Evolutionary conservation across 2,888 invertebrate genomes (phyloP).

Genomic region (Ramazzottius varieornatus): DNA sequence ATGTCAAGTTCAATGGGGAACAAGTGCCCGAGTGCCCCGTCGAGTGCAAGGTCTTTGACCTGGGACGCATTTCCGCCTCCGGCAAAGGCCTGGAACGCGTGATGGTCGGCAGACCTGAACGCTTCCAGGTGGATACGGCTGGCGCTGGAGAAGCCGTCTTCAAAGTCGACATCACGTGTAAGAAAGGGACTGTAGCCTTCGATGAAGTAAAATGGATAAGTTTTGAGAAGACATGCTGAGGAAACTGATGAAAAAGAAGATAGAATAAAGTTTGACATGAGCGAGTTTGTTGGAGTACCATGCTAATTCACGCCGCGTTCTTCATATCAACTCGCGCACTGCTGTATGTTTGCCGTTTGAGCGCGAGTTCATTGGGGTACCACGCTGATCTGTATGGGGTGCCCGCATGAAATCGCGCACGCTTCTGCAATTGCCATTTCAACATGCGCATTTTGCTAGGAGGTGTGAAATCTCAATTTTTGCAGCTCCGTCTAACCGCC

Average conservation of each 20-base stretch:
- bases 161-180: slow-evolving; percentile 22
- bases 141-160: slow-evolving; percentile 20
- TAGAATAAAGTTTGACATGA: not conserved
- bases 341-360: too few relatives aligned
- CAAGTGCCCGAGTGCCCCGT: slow-evolving; percentile 57
- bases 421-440: too few relatives aligned
- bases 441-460: too few relatives aligned
- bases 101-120: slow-evolving; percentile 32
- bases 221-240: too few relatives aligned
- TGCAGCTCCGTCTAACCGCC: slow-evolving; percentile 14
- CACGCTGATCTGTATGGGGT: too few relatives aligned
- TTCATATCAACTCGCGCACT: too few relatives aligned
- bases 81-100: slow-evolving; percentile 36
- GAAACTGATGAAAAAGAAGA: too few relatives aligned
- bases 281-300: not conserved
- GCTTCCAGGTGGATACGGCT: slow-evolving; percentile 31
- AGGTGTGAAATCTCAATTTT: too few relatives aligned
- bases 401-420: too few relatives aligned
- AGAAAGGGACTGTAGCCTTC: slow-evolving; percentile 5
- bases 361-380: too few relatives aligned
- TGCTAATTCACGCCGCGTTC: too few relatives aligned
- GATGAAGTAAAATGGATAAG: too few relatives aligned
- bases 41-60: slow-evolving; percentile 33
- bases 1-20: slow-evolving; percentile 83
- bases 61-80: slow-evolving; percentile 28